phyloP scores from a whole-genome alignment of 2,888 invertebrate genomes.

The Zygaena filipendulae region DNA sequence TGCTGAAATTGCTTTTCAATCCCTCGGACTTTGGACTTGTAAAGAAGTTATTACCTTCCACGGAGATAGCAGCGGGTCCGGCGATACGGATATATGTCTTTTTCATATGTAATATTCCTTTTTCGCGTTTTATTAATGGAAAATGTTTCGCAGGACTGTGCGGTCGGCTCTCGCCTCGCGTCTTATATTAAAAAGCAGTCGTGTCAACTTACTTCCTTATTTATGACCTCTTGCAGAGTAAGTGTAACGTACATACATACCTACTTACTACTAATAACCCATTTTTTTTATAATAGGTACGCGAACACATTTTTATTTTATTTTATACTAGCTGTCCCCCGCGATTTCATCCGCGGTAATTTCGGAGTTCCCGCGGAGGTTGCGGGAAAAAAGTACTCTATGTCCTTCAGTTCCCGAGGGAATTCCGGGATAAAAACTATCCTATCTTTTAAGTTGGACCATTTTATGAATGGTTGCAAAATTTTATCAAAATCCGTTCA shows the following conservation, averaged over 20 bases:
- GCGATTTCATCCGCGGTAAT: too few species aligned
- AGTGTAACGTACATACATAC: conserved; percentile 23
- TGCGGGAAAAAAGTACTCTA: too few species aligned
- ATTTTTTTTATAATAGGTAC: too few species aligned
- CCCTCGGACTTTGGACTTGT: conserved; percentile 72
- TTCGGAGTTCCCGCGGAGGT: too few species aligned
- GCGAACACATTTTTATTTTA: too few species aligned
- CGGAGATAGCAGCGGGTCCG: conserved; percentile 67
- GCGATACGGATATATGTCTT: conserved; percentile 69
- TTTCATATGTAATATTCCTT: conserved; percentile 70
- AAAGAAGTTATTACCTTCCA: conserved; percentile 71
- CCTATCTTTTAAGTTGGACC: too few species aligned
- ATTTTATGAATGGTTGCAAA: too few species aligned
- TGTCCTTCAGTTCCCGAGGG: too few species aligned
- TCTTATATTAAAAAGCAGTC: conserved; percentile 62
- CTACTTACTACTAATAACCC: conserved; percentile 21
- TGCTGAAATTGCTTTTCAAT: conserved; percentile 71
- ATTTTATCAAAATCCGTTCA: too few species aligned
- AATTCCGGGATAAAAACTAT: too few species aligned
- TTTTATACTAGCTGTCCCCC: too few species aligned
- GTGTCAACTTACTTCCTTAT: too few species aligned
- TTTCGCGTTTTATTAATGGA: conserved; percentile 71
- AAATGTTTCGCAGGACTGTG: conserved; percentile 66
- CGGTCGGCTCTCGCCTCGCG: conserved; percentile 51
- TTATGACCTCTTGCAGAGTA: conserved; percentile 32